Percentiles rank a stretch among this genome's conserved stretches.
Conservation (phyloP, 2,797 vertebrate species). For the Eulemur coronatus region DNA sequence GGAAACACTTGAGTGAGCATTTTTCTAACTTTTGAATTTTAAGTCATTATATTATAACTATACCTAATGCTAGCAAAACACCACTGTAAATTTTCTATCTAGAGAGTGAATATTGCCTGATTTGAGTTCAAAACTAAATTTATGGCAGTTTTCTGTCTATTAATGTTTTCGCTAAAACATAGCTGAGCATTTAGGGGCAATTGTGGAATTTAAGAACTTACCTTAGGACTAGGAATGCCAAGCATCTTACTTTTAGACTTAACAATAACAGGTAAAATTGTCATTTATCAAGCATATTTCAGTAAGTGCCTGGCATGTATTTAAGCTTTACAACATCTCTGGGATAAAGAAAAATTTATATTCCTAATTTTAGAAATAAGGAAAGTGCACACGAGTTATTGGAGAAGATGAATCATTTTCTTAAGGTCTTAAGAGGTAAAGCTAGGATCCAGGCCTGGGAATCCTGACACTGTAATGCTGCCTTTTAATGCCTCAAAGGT, state of each 20-base stretch:
- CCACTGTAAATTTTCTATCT: background rate
- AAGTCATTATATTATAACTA: constrained; percentile 5
- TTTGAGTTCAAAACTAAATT: background rate
- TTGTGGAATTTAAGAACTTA: constrained; percentile 42
- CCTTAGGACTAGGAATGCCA: background rate
- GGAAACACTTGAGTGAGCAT: background rate
- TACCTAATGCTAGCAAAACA: background rate
- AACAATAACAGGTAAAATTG: constrained; percentile 6
- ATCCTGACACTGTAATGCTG: background rate
- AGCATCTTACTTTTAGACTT: background rate
- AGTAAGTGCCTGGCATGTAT: background rate
- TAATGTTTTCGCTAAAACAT: background rate
- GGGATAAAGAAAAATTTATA: background rate
- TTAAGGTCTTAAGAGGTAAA: background rate
- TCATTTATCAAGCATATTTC: background rate
- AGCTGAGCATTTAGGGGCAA: background rate
- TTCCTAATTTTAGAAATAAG: background rate
- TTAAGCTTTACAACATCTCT: constrained; percentile 1
- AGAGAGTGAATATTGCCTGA: background rate
- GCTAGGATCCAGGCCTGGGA: background rate
- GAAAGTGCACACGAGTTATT: background rate
- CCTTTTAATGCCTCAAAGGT: background rate
- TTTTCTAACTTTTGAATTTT: constrained; percentile 45
- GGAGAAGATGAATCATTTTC: background rate
- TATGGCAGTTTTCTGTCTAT: background rate